phyloP scores from a whole-genome alignment of 2,113 vertebrate genomes.

The Buteo buteo region DNA sequence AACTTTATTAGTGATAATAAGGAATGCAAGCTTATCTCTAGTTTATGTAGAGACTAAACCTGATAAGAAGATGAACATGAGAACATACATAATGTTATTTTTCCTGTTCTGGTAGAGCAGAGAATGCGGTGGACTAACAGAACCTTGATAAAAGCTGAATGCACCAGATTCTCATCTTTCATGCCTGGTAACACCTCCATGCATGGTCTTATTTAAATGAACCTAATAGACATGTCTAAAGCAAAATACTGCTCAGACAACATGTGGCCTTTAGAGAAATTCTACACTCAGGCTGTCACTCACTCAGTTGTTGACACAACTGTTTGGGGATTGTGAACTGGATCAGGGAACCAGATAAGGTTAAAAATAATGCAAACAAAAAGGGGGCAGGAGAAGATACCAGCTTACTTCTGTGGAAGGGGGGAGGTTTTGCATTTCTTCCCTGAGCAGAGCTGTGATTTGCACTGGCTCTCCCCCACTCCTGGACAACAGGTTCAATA shows the following conservation, averaged over 20 bases:
- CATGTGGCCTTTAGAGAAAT: not conserved
- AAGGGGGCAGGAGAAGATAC: not conserved
- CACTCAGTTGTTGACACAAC: constrained; percentile 31
- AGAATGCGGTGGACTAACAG: not conserved
- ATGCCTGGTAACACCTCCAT: not conserved
- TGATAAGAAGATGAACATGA: not conserved
- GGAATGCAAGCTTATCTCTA: not conserved
- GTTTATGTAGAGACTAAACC: not conserved
- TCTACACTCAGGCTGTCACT: not conserved
- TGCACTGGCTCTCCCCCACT: not conserved
- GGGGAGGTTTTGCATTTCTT: not conserved
- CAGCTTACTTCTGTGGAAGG: not conserved
- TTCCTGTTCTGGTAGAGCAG: not conserved
- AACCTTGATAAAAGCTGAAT: not conserved
- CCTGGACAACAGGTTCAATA: not conserved
- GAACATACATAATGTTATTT: not conserved
- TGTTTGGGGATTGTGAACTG: constrained; percentile 2
- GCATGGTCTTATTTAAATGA: not conserved
- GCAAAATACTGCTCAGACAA: not conserved
- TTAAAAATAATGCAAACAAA: constrained; percentile 30
- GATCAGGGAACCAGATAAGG: constrained; percentile 7
- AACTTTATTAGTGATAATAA: not conserved
- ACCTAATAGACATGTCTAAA: not conserved
- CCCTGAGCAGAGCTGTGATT: not conserved
- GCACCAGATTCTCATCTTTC: not conserved